Evolutionary conservation across 2,888 invertebrate species (phyloP), one percentile per base, ranked within the genome.

Genomic region (Microctonus brassicae): DNA sequence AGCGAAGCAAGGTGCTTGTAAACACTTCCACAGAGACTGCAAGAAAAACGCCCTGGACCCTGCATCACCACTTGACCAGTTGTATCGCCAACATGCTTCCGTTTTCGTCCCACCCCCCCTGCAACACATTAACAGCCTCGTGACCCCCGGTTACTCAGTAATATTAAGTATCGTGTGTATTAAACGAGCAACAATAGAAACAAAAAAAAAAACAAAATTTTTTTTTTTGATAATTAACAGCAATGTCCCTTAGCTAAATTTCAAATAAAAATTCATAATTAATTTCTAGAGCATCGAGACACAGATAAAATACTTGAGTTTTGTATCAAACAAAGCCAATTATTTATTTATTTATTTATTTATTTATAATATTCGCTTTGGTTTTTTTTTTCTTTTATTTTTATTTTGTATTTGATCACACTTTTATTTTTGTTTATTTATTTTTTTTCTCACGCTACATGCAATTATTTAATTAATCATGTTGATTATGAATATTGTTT

Each of bases 51-150:
- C 81, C 87, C 86, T 84, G 86, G 87, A 82, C 86, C 87, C 83
- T 87, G 87, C 85, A 86, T 84, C 86, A 87, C 86, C 86, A 84
- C 86, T 81, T 87, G 87, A 84, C 85, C 86, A 84, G 85, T 85
- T 84, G 86, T 83, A 83, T 85, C 84, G 82, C 85, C 86, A 84
- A 86, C 83, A 83, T 87, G 84, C 85, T 86, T 87, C 85, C 86
- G 84, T 85, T 87, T 87, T 79, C 86, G 86, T 85, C 87, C 87
- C 84, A 86, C 86, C 86, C 86, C 87, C 86, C 84, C 87, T 87
- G 87, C 85, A 87, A 87, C 87, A 87, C 87, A 87, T 84, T 79
- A 86, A 86, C 83, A 86, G 79, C 84, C 83, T 85, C 84, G 85
- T 86, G 82, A 86, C 86, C 85, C 72, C 85, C 86, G 81, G 76